These are phyloP conservation scores for Pempheris klunzingeri DNA, from an alignment of 2,797 vertebrate genomes.

Conservation along the genomic window DNA sequence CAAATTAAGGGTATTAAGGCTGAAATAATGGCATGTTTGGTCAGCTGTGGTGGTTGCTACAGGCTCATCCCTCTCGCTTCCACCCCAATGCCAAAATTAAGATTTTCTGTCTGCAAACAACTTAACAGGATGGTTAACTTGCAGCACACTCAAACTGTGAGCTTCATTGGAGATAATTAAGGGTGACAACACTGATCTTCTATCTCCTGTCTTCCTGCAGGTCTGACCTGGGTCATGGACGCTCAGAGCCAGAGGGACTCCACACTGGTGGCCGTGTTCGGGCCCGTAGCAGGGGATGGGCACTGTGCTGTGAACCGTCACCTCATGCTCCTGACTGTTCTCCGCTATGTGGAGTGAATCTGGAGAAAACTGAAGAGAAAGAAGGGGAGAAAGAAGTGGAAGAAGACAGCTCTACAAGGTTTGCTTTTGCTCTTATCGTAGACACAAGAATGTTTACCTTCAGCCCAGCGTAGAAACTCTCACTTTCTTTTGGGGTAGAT, in stretches of 20 bases:
- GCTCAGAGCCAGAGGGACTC: constrained; percentile 82
- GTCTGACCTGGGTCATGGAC: constrained; percentile 84
- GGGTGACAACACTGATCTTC: neutral
- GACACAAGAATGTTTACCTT: constrained; percentile 79
- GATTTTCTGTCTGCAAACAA: constrained; percentile 6
- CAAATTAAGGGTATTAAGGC: neutral
- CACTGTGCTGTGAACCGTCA: constrained; percentile 85
- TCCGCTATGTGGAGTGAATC: constrained; percentile 86
- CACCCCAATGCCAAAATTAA: neutral
- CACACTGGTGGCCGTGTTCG: constrained; percentile 74
- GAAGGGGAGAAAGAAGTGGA: neutral
- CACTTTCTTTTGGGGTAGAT: constrained; percentile 84
- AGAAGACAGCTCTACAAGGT: no score
- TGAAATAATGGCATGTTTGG: constrained; percentile 1
- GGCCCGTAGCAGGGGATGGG: constrained; percentile 82
- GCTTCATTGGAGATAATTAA: neutral
- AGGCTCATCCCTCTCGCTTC: neutral
- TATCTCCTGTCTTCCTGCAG: neutral
- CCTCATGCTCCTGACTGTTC: constrained; percentile 82
- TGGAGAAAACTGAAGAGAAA: constrained; percentile 82
- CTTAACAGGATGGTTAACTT: neutral
- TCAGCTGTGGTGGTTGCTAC: constrained; percentile 10
- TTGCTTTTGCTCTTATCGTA: neutral
- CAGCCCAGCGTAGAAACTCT: constrained; percentile 88
- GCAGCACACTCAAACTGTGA: neutral